These are phyloP conservation scores for Galago senegalensis DNA, from an alignment of 2,797 vertebrate genomes.

Conservation along the genomic window DNA sequence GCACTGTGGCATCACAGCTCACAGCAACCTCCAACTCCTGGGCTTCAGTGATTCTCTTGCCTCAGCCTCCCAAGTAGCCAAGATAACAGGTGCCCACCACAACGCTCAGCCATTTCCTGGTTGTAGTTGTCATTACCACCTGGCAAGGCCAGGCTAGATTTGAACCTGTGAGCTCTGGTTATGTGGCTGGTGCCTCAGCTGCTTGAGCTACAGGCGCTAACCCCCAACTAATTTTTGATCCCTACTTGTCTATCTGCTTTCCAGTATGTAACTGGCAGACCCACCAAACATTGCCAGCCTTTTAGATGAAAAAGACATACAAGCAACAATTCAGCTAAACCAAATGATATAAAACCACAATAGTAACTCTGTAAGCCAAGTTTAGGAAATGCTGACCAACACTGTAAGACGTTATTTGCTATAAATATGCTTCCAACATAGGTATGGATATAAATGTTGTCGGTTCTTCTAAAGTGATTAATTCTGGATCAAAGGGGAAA, in stretches of 20 bases:
- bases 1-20: no score
- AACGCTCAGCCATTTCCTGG: no score
- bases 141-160: no score
- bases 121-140: no score
- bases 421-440: constrained; percentile 51
- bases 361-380: constrained; percentile 4
- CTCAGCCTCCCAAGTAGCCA: no score
- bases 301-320: constrained; percentile 53
- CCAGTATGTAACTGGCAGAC: neutral
- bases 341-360: constrained; percentile 23
- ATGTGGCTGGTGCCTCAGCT: no score
- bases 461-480: constrained; percentile 30
- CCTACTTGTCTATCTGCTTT: neutral
- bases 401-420: constrained; percentile 52
- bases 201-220: no score
- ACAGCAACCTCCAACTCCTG: no score
- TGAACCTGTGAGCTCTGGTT: no score
- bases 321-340: constrained; percentile 18
- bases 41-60: no score
- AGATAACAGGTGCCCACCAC: no score
- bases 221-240: constrained; percentile 12
- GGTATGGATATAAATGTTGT: neutral
- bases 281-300: neutral
- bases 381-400: constrained; percentile 51
- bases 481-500: constrained; percentile 32